A percentile compares a stretch with the other conserved stretches of the same genome.
Conservation (phyloP, 2,888 invertebrate genomes). For the Lampropteryx suffumata region DNA sequence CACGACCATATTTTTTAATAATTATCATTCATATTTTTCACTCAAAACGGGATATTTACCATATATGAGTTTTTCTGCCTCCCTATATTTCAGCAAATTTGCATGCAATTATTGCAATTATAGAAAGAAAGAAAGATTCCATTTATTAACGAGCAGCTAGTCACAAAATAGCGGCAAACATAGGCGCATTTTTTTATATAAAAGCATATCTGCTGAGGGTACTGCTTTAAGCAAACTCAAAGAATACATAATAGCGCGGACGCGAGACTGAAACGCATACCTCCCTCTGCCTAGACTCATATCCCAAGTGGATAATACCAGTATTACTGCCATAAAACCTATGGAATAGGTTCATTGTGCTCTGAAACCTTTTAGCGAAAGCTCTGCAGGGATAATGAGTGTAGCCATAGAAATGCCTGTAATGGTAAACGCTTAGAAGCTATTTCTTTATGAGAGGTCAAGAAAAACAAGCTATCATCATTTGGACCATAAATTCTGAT, state of each 20-base stretch:
- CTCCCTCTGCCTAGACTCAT: slow-evolving; percentile 14
- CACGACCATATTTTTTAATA: no score
- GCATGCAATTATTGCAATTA: no score
- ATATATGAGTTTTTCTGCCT: no score
- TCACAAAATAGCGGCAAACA: no score
- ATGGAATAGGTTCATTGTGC: slow-evolving; percentile 31
- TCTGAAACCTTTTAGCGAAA: slow-evolving; percentile 40
- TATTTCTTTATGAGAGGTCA: slow-evolving; percentile 8
- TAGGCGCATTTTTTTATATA: no score
- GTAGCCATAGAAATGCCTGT: slow-evolving; percentile 15
- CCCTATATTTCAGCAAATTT: no score
- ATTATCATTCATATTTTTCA: no score
- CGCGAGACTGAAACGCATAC: slow-evolving; percentile 5
- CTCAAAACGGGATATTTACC: no score
- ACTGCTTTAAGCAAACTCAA: no score
- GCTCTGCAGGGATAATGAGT: slow-evolving; percentile 19
- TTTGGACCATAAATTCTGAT: background rate
- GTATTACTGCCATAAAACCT: slow-evolving; percentile 36
- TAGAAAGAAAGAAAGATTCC: no score
- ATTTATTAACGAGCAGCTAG: no score
- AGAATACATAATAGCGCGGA: background rate
- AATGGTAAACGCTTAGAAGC: slow-evolving; percentile 18
- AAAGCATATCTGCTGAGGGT: no score
- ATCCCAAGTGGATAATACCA: slow-evolving; percentile 36
- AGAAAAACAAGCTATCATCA: slow-evolving; percentile 2